Conservation (phyloP, 92 coral and sea anemone genomes). For the Phymanthus crucifer region DNA sequence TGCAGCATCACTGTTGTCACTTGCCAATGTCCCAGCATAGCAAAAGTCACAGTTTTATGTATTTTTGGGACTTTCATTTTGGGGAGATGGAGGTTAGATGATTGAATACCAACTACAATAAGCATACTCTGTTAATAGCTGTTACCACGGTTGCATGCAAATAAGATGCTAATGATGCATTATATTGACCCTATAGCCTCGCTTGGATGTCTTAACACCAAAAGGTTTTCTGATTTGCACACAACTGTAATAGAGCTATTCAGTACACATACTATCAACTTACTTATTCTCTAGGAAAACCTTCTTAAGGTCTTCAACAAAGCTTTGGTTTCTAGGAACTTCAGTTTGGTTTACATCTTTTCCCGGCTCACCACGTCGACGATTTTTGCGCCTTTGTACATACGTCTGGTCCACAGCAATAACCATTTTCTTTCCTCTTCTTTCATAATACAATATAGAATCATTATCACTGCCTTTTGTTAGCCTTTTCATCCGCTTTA, state of each 20-base stretch:
- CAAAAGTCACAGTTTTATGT: no score
- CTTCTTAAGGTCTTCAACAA: slow-evolving; percentile 53
- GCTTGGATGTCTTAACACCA: no score
- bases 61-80: no score
- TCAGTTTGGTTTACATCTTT: slow-evolving; percentile 18
- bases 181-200: no score
- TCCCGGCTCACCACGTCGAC: not conserved
- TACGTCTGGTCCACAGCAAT: slow-evolving; percentile 72
- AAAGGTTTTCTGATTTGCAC: no score
- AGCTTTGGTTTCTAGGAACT: slow-evolving; percentile 17
- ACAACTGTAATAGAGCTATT: not conserved
- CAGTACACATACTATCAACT: not conserved
- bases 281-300: slow-evolving; percentile 56
- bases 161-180: no score
- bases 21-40: no score
- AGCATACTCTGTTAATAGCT: no score
- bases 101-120: no score
- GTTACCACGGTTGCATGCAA: no score
- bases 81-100: no score
- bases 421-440: slow-evolving; percentile 55
- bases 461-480: slow-evolving; percentile 55
- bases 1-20: no score
- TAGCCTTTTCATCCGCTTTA: slow-evolving; percentile 59
- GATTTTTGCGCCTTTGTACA: slow-evolving; percentile 58
- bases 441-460: slow-evolving; percentile 57